Conservation (phyloP, 2,797 vertebrate species). For the Bovichtus diacanthus region DNA sequence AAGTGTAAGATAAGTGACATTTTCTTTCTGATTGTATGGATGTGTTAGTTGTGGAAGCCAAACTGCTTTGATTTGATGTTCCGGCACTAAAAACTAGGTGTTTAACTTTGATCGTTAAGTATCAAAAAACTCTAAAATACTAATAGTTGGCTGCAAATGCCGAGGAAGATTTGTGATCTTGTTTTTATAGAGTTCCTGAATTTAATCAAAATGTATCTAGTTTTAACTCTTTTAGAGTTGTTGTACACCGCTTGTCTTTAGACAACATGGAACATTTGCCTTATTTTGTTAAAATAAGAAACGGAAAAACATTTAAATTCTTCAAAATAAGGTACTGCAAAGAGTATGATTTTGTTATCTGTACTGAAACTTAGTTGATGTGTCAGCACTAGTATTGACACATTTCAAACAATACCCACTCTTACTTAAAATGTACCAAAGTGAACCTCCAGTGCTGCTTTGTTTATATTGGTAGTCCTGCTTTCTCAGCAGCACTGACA, state of each 20-base stretch:
- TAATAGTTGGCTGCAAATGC: neutral
- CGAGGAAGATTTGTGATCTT: neutral
- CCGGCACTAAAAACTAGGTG: neutral
- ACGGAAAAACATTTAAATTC: neutral
- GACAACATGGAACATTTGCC: neutral
- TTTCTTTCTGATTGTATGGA: neutral
- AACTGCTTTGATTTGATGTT: neutral
- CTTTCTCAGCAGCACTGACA: constrained; percentile 24
- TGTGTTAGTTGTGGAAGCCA: neutral
- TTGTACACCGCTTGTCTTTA: neutral
- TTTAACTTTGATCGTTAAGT: neutral
- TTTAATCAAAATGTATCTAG: neutral
- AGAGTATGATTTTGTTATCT: neutral
- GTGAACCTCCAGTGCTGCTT: neutral
- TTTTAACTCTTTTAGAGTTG: neutral
- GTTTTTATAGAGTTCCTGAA: neutral
- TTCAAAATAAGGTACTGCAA: neutral
- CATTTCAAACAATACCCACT: neutral
- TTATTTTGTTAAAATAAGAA: neutral
- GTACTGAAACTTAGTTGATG: neutral
- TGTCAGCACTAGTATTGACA: neutral
- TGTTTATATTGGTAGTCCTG: constrained; percentile 29
- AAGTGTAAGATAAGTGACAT: neutral
- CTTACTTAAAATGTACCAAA: neutral
- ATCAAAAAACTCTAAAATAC: neutral